Conservation (phyloP, 2,797 vertebrate species). For the Poecilia picta region DNA sequence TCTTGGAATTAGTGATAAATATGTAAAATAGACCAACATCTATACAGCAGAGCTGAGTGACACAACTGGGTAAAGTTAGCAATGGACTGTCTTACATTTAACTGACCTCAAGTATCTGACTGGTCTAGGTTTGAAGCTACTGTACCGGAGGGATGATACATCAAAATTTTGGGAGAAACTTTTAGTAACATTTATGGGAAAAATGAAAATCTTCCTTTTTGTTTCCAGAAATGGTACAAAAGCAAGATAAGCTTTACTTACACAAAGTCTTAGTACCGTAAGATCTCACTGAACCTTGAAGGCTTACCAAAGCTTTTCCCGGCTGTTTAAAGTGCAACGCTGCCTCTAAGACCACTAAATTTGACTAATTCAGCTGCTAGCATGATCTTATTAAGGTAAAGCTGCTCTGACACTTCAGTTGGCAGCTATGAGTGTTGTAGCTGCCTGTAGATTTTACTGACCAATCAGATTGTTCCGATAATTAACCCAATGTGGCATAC, state of each 20-base stretch:
- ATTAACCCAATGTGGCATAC: background rate
- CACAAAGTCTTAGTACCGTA: background rate
- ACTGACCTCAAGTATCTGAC: background rate
- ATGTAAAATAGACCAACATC: background rate
- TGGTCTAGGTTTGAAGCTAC: background rate
- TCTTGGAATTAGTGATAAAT: background rate
- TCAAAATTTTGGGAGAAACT: background rate
- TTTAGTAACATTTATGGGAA: background rate
- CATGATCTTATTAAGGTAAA: background rate
- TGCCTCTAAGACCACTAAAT: background rate
- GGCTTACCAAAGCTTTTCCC: background rate
- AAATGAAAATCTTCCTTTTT: background rate
- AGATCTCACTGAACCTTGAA: background rate
- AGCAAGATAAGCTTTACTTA: background rate
- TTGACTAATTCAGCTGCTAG: background rate
- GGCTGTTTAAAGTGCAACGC: background rate
- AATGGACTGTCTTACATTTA: background rate
- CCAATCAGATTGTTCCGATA: background rate
- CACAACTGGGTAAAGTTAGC: background rate
- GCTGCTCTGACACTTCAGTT: background rate
- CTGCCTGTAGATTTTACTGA: background rate
- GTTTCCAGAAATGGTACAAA: background rate
- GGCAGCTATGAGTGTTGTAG: background rate
- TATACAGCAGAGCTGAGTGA: background rate
- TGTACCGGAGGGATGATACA: background rate